Evolutionary conservation across 2,113 vertebrate species (phyloP).

Genomic region (Isurus oxyrinchus): DNA sequence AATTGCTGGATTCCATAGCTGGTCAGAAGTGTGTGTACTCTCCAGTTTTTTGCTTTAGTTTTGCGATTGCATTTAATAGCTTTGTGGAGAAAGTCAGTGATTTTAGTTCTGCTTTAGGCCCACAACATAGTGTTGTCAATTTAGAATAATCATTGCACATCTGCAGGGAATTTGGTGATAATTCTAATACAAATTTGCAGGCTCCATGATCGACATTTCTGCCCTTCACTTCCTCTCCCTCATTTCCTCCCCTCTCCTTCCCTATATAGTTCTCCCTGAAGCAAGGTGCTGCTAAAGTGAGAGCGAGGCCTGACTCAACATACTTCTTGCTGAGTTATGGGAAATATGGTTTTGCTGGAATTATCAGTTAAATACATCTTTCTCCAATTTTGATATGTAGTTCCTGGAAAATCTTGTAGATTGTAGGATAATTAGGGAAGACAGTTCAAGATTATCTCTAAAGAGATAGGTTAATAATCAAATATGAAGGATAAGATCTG

Average conservation of each 20-base stretch:
- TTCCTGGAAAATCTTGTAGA: not conserved
- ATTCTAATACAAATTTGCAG: not conserved
- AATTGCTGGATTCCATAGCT: not conserved
- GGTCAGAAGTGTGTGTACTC: not conserved
- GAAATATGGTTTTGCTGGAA: not conserved
- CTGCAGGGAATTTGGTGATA: not conserved
- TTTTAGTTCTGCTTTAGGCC: constrained; percentile 1
- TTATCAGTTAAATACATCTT: not conserved
- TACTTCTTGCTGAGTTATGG: not conserved
- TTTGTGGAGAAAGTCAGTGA: not conserved
- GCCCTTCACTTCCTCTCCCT: not conserved
- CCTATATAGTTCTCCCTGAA: not conserved
- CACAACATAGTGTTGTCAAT: not conserved
- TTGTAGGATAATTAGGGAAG: not conserved
- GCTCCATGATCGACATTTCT: not conserved
- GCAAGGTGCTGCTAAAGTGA: not conserved
- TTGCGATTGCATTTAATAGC: constrained; percentile 16
- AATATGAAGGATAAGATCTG: not conserved
- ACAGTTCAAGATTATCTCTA: not conserved
- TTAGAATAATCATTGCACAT: not conserved
- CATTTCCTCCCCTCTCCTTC: not conserved
- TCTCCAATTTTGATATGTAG: not conserved
- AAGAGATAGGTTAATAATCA: not conserved
- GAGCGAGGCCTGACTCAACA: not conserved
- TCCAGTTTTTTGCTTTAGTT: constrained; percentile 16